Conservation (phyloP, 1,140 invertebrate species). For the Augochlora pura region DNA sequence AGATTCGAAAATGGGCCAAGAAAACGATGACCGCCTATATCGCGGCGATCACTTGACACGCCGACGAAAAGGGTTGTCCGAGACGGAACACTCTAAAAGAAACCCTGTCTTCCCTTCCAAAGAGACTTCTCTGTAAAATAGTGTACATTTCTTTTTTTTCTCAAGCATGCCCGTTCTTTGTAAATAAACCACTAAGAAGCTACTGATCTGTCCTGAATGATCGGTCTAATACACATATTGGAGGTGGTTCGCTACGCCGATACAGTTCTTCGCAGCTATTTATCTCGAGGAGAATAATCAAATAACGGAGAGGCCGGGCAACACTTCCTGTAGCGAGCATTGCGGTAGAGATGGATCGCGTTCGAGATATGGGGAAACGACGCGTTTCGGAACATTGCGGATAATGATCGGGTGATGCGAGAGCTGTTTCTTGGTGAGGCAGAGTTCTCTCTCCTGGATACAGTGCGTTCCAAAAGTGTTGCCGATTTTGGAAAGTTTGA, state of each 20-base stretch:
- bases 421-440: too few relatives aligned
- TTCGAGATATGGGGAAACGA: not conserved
- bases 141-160: slow-evolving; percentile 28
- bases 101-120: not conserved
- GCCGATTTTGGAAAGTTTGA: too few relatives aligned
- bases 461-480: too few relatives aligned
- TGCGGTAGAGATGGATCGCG: not conserved
- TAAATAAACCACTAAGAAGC: slow-evolving; percentile 48
- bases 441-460: too few relatives aligned
- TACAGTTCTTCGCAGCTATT: not conserved
- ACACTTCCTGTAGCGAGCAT: not conserved
- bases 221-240: too few relatives aligned
- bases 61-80: not conserved
- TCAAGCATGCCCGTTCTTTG: slow-evolving; percentile 24
- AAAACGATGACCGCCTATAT: too few relatives aligned
- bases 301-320: not conserved
- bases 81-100: not conserved
- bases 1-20: too few relatives aligned
- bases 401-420: not conserved
- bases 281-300: not conserved
- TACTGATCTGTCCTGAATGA: not conserved
- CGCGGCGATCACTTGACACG: too few relatives aligned
- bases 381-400: not conserved
- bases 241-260: too few relatives aligned
- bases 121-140: slow-evolving; percentile 36